phyloP scores from a whole-genome alignment of 1,140 invertebrate genomes.

The Sminthurinus signatus region DNA sequence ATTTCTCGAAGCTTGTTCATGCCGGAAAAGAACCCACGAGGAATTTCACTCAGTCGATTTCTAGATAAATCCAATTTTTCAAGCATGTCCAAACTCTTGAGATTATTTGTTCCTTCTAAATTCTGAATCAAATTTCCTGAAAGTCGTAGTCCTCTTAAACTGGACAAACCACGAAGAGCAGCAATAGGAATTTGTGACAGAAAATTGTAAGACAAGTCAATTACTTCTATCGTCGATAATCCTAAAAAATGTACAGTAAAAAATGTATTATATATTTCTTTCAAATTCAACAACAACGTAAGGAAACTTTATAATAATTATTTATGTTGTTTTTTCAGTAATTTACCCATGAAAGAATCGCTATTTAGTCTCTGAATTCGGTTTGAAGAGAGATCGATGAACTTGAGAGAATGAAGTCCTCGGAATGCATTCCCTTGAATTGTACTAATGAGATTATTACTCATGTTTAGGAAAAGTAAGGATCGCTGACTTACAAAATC shows the following conservation, averaged over 20 bases:
- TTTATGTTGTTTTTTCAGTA: too few relatives aligned
- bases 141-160: conserved; percentile 65
- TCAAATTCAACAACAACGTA: background rate
- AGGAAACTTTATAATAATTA: too few relatives aligned
- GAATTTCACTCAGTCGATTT: conserved; percentile 73
- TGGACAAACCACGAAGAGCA: conserved; percentile 60
- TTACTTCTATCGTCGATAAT: conserved; percentile 61
- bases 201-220: conserved; percentile 80
- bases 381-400: conserved; percentile 67
- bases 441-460: conserved; percentile 62
- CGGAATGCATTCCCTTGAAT: conserved; percentile 67
- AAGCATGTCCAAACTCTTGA: conserved; percentile 58
- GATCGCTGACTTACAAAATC: conserved; percentile 26
- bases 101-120: conserved; percentile 62
- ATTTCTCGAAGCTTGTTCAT: conserved; percentile 62
- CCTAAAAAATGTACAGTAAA: conserved; percentile 46
- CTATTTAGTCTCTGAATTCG: conserved; percentile 54
- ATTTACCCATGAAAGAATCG: conserved; percentile 48
- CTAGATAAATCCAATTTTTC: conserved; percentile 73
- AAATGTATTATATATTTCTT: background rate
- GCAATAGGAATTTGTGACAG: conserved; percentile 70
- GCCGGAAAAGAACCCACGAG: conserved; percentile 68
- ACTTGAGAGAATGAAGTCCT: conserved; percentile 58
- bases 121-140: conserved; percentile 75
- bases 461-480: conserved; percentile 66